Conservation (phyloP, 2,888 invertebrate genomes). For the Drosophila niveifrons region DNA sequence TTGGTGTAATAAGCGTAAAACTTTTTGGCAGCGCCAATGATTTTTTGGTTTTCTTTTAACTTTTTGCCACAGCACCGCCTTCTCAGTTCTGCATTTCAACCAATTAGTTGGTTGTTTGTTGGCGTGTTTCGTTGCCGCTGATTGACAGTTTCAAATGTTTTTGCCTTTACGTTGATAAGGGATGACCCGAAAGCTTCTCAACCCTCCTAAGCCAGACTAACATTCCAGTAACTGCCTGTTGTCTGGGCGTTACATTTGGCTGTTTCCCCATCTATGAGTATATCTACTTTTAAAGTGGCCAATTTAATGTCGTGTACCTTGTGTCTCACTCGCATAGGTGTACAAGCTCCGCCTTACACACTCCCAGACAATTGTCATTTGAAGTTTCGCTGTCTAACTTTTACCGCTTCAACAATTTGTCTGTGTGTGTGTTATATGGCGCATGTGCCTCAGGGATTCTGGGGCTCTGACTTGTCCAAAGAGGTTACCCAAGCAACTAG, state of each 20-base stretch:
- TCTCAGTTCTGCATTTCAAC: conserved; percentile 70
- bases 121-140: conserved; percentile 59
- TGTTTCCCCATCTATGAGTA: conserved; percentile 39
- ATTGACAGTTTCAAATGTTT: conserved; percentile 74
- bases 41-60: conserved; percentile 59
- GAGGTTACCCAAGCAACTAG: conserved; percentile 41
- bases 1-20: conserved; percentile 77
- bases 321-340: conserved; percentile 23
- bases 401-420: conserved; percentile 44
- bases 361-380: conserved; percentile 72
- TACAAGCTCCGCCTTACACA: conserved; percentile 33
- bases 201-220: conserved; percentile 5
- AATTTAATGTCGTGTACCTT: conserved; percentile 53
- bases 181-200: conserved; percentile 37
- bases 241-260: conserved; percentile 65
- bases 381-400: conserved; percentile 67
- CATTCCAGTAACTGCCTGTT: conserved; percentile 22
- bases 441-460: conserved; percentile 6
- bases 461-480: conserved; percentile 14
- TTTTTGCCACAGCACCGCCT: conserved; percentile 39
- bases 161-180: conserved; percentile 64
- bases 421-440: conserved; percentile 28
- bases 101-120: conserved; percentile 76
- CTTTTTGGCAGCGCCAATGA: conserved; percentile 70
- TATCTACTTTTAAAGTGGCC: conserved; percentile 62